These are phyloP conservation scores for Ciconia boyciana DNA, from an alignment of 2,113 vertebrate species.

Conservation along the genomic window DNA sequence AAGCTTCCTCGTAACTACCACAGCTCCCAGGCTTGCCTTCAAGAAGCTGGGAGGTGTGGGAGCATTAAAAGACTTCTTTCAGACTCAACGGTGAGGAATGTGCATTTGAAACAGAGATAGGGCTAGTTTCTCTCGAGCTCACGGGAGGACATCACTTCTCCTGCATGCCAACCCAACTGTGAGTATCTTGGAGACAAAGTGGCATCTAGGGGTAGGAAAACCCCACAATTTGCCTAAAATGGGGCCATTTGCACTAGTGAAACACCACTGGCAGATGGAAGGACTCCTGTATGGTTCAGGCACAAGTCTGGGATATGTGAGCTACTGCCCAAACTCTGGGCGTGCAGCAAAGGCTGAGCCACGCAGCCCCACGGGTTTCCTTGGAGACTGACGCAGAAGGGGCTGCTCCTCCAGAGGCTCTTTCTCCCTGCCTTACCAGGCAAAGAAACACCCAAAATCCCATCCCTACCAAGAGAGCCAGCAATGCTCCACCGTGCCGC, in stretches of 20 bases:
- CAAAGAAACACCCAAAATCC: neutral
- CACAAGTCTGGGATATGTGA: neutral
- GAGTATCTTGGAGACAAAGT: neutral
- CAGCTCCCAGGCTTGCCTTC: neutral
- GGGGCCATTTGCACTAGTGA: neutral
- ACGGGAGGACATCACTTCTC: neutral
- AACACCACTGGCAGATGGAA: neutral
- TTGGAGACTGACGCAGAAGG: constrained; percentile 4
- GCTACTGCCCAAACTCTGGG: neutral
- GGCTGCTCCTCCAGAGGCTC: neutral
- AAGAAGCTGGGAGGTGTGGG: neutral
- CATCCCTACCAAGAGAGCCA: neutral
- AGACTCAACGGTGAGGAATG: neutral
- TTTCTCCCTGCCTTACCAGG: neutral
- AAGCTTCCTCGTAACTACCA: neutral
- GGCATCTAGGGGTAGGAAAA: neutral
- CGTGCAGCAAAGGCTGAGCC: neutral
- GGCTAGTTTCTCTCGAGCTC: neutral
- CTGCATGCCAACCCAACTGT: neutral
- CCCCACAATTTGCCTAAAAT: neutral
- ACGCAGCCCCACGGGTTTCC: neutral
- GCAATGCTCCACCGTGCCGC: accelerated
- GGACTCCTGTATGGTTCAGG: neutral
- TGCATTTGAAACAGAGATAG: neutral
- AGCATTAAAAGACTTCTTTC: neutral